Evolutionary conservation across 2,113 vertebrate species (phyloP), one percentile per base, ranked within the genome.

Genomic region (Myotis lucifugus): DNA sequence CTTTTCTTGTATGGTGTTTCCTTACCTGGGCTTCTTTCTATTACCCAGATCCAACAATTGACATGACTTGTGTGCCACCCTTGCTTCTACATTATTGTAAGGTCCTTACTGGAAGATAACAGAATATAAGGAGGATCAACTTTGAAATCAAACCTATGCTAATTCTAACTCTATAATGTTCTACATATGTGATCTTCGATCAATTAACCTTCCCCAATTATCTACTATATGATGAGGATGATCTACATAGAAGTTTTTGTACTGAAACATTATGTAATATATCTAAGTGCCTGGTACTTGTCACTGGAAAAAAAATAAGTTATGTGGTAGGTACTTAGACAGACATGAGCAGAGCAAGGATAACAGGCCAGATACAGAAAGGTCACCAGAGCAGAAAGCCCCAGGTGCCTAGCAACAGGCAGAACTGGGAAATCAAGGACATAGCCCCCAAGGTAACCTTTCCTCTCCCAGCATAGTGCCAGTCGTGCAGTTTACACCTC

Each of bases 61-160:
- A 42, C 21, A 81, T 67, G 46, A 19, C n/a, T 76, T 48, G 64
- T 29, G 8, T 85, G 17, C 6, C 32, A 34, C 15, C 11, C 18
- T 95, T 87, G 8, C 5, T 76, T 76, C 40, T 90, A 32, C 17
- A 73, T 25, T 48, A 42, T 37, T 29, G 19, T 37, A 81, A 92
- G 42, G 46, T 73, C 37, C 3, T 88, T 69, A 34, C 6, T 27
- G 17, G 25, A 40, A 78, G 15, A 37, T 42, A 78, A 91, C 5
- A 74, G 13, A 54, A 91, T 73, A 85, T 19, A 79, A 90, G 84
- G 46, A 66, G 7, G 17, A 91, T 40, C 14, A 34, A 32, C 9
- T 91, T 84, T 89, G 27, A n/a, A 94, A 95, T 70, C 14, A 94
- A 88, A 84, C 4, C 9, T 8, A 40, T 27, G 21, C 32, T 73